Evolutionary conservation across 2,797 vertebrate genomes (phyloP).

Genomic region (Garrulus glandarius): DNA sequence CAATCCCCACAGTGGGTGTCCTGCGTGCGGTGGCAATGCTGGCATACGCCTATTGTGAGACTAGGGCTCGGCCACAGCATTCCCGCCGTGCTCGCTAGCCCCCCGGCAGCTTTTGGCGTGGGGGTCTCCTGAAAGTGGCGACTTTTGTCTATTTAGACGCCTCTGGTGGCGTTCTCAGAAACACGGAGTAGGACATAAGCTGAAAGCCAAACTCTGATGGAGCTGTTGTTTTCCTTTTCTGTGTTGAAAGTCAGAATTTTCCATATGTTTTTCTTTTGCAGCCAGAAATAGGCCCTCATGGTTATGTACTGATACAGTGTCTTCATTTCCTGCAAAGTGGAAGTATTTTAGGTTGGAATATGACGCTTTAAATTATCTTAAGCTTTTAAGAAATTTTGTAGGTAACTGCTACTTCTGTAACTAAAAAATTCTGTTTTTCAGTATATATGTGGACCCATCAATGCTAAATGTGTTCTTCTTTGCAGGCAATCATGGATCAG

Average conservation of each 20-base stretch:
- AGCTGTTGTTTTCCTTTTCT: neutral
- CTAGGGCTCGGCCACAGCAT: fast-evolving
- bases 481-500: slow-evolving; percentile 86
- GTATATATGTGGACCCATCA: fast-evolving
- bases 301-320: neutral
- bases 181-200: fast-evolving
- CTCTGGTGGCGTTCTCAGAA: neutral
- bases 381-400: neutral
- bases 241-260: neutral
- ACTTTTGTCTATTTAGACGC: fast-evolving
- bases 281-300: neutral
- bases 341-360: neutral
- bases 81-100: fast-evolving
- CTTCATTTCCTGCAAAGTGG: neutral
- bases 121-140: fast-evolving
- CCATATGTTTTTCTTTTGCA: fast-evolving
- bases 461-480: fast-evolving
- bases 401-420: neutral
- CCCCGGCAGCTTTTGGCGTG: neutral
- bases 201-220: neutral
- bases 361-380: neutral
- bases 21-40: fast-evolving
- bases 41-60: fast-evolving
- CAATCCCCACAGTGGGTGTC: fast-evolving
- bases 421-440: fast-evolving